Evolutionary conservation across 2,797 vertebrate genomes (phyloP).

Genomic region (Sciurus vulgaris): DNA sequence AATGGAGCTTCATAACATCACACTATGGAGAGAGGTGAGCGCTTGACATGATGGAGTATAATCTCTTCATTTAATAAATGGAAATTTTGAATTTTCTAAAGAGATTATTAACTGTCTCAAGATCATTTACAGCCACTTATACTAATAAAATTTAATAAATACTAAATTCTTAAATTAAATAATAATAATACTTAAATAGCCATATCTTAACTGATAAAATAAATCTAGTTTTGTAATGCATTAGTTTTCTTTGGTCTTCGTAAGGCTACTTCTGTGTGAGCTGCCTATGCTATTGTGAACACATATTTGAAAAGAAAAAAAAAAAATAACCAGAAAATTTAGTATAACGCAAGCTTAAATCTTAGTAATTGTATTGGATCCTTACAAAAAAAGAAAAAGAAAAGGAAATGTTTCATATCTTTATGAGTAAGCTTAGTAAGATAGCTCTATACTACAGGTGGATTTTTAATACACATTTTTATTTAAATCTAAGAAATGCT

Average conservation of each 20-base stretch:
- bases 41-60: background rate
- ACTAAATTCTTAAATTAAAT: background rate
- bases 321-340: background rate
- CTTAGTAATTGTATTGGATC: rapidly evolving
- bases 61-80: background rate
- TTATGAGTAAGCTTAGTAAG: background rate
- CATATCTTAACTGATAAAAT: background rate
- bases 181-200: background rate
- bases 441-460: background rate
- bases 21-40: background rate
- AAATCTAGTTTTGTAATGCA: background rate
- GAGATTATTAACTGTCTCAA: constrained; percentile 15
- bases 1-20: background rate
- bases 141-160: background rate
- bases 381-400: background rate
- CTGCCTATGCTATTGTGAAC: background rate
- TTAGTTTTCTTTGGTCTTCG: background rate
- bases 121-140: background rate
- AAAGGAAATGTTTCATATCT: background rate
- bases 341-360: background rate
- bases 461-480: background rate
- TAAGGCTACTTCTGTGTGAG: background rate
- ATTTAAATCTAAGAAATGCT: background rate
- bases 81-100: background rate
- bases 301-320: background rate